These are phyloP conservation scores for Xiphias gladius DNA, from an alignment of 2,113 vertebrate genomes.

Conservation along the genomic window DNA sequence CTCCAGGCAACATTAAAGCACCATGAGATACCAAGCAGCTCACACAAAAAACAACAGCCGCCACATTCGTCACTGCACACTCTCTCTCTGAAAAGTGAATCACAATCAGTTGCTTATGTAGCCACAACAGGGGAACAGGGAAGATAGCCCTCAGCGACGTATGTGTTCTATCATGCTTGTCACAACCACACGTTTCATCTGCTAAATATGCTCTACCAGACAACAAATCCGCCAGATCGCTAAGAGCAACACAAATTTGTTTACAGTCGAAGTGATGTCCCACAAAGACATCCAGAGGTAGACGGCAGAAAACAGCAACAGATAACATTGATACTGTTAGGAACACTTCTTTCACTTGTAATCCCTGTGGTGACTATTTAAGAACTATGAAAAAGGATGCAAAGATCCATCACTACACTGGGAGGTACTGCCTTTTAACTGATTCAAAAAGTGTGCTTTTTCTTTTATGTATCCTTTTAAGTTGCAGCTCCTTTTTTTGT, in stretches of 20 bases:
- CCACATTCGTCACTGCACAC: conserved; percentile 37
- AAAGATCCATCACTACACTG: conserved; percentile 10
- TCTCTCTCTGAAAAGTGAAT: conserved; percentile 47
- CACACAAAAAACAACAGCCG: conserved; percentile 40
- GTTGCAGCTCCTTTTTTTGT: conserved; percentile 1
- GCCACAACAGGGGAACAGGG: conserved; percentile 53
- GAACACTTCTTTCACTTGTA: conserved; percentile 55
- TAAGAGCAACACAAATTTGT: conserved; percentile 70
- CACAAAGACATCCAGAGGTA: conserved; percentile 71
- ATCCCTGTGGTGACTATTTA: conserved; percentile 63
- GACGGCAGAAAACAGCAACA: conserved; percentile 49
- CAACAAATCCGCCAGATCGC: conserved; percentile 72
- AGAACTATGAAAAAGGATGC: conserved; percentile 29
- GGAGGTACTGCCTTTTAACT: neutral
- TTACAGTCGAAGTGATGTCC: conserved; percentile 66
- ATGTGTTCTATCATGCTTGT: conserved; percentile 78
- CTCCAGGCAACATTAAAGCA: conserved; percentile 62
- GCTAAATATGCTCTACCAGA: conserved; percentile 69
- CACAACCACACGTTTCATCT: conserved; percentile 77
- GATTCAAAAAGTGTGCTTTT: neutral
- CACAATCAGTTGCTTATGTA: conserved; percentile 66
- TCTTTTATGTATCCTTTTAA: conserved; percentile 10
- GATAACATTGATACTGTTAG: conserved; percentile 45
- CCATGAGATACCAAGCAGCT: conserved; percentile 57
- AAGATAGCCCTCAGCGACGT: conserved; percentile 70